Conservation (phyloP, 2,113 vertebrate species). For the Pycnonotus jocosus region DNA sequence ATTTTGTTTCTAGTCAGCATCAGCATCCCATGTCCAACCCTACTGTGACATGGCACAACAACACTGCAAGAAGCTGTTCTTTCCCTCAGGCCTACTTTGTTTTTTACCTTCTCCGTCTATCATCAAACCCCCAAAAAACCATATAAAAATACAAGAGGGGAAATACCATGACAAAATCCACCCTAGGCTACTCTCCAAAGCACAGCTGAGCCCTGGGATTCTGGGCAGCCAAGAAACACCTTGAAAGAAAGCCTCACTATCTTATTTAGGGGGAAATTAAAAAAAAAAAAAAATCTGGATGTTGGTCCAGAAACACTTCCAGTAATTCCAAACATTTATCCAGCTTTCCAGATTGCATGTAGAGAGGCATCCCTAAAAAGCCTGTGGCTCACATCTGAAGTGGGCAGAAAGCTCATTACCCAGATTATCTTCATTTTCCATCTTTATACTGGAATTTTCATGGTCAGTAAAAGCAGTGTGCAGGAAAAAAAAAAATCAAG, state of each 20-base stretch:
- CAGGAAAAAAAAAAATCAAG: neutral
- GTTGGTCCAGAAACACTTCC: neutral
- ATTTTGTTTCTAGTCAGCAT: neutral
- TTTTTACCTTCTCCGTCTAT: neutral
- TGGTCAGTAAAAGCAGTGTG: neutral
- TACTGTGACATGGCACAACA: neutral
- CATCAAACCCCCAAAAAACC: neutral
- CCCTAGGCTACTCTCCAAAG: neutral
- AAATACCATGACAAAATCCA: neutral
- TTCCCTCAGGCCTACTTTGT: neutral
- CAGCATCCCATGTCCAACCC: neutral
- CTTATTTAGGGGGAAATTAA: neutral
- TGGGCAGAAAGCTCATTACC: neutral
- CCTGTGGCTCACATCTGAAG: neutral
- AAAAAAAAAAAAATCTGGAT: too few species aligned
- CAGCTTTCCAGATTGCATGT: neutral
- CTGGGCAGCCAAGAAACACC: neutral
- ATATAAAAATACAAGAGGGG: neutral
- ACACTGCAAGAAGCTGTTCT: neutral
- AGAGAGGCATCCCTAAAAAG: neutral
- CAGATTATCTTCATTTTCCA: neutral
- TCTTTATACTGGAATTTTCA: neutral
- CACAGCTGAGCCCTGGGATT: neutral
- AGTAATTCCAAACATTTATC: neutral
- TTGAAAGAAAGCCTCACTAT: neutral